Percentiles rank a stretch among this genome's conserved stretches.
phyloP scores from a whole-genome alignment of 1,140 invertebrate genomes.

The Pinna nobilis region DNA sequence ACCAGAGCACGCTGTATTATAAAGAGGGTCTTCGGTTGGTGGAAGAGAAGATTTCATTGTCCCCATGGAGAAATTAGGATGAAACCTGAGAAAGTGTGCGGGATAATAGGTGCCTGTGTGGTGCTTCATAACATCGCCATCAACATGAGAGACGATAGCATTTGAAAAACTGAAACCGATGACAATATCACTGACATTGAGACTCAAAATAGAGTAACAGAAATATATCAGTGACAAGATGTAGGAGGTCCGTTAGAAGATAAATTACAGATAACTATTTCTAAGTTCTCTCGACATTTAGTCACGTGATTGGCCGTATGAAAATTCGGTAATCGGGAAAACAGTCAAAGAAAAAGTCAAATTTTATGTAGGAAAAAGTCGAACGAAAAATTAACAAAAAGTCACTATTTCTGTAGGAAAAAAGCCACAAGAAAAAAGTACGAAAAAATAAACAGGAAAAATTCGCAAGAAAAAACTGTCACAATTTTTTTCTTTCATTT shows the following conservation, averaged over 20 bases:
- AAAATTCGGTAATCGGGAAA: not conserved
- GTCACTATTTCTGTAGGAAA: no score
- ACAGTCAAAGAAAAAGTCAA: not conserved
- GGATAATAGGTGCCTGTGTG: conserved; percentile 26
- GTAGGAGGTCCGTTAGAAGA: conserved; percentile 2
- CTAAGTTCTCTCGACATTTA: not conserved
- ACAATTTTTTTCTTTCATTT: no score
- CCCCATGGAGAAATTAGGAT: conserved; percentile 27
- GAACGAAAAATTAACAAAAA: not conserved
- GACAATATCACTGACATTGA: not conserved
- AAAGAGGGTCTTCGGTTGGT: conserved; percentile 23
- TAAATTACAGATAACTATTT: conserved; percentile 13
- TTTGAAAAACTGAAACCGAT: not conserved
- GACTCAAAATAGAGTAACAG: not conserved
- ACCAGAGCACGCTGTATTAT: conserved; percentile 9
- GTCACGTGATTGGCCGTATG: not conserved
- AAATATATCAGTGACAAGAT: conserved; percentile 2
- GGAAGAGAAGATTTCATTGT: conserved; percentile 21
- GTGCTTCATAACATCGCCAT: conserved; percentile 32
- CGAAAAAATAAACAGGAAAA: not conserved
- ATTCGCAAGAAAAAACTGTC: no score
- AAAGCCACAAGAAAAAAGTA: no score
- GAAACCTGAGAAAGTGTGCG: conserved; percentile 26
- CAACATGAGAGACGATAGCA: conserved; percentile 1
- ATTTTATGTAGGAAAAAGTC: not conserved